A percentile compares a stretch with the other conserved stretches of the same genome.
phyloP scores from a whole-genome alignment of 1,140 invertebrate genomes.

The Lasioglossum albipes region DNA sequence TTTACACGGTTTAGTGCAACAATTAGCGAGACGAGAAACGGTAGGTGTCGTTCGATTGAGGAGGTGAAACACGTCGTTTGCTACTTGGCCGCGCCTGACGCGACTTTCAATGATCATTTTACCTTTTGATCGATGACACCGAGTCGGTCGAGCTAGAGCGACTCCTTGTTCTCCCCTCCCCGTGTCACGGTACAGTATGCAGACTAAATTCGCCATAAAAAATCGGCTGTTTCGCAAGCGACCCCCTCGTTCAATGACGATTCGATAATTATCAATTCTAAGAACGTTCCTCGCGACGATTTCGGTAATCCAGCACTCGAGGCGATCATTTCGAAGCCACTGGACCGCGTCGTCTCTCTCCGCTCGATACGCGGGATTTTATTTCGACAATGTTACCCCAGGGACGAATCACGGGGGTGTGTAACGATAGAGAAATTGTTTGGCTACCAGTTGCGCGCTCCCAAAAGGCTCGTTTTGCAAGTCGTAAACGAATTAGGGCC shows the following conservation, averaged over 20 bases:
- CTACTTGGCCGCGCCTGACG: conserved; percentile 13
- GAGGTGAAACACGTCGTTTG: conserved; percentile 17
- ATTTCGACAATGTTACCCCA: conserved; percentile 44
- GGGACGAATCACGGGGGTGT: conserved; percentile 56
- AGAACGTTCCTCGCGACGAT: background rate
- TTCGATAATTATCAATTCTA: conserved; percentile 8
- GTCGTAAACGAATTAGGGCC: conserved; percentile 73
- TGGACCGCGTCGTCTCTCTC: background rate
- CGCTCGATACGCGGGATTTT: conserved; percentile 37
- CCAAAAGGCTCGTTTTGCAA: conserved; percentile 76
- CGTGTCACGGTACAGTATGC: background rate
- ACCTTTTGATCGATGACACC: conserved; percentile 39
- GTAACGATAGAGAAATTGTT: conserved; percentile 68
- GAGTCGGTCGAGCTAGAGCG: background rate
- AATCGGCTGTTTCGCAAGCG: conserved; percentile 12
- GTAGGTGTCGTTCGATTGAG: background rate
- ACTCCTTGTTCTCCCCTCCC: background rate
- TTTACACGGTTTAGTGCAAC: no score
- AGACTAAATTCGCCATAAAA: conserved; percentile 21
- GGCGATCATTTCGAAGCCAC: background rate
- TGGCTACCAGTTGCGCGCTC: conserved; percentile 77
- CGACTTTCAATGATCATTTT: conserved; percentile 32
- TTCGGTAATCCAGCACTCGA: background rate
- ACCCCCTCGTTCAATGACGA: background rate
- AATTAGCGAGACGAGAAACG: background rate